A percentile compares a stretch with the other conserved stretches of the same genome.
Conservation (phyloP, 2,797 vertebrate genomes). For the Emys orbicularis region DNA sequence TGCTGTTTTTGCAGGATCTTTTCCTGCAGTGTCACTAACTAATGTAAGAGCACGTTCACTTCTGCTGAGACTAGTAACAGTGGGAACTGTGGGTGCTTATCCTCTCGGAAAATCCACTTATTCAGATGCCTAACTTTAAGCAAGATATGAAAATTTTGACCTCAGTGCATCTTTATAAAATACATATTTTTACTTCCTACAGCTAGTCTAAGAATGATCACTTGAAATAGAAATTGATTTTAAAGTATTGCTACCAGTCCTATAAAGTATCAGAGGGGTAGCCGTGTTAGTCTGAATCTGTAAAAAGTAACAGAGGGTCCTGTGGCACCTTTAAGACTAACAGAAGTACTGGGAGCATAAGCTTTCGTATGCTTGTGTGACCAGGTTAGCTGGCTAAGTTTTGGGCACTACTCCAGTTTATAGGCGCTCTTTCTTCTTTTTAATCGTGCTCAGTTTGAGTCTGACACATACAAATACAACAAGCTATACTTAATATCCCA, state of each 20-base stretch:
- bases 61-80: background rate
- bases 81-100: accelerated
- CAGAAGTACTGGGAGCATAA: too few relatives aligned
- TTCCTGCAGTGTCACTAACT: background rate
- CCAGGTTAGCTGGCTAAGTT: background rate
- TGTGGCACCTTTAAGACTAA: too few relatives aligned
- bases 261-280: background rate
- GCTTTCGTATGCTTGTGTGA: background rate
- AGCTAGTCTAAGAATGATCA: background rate
- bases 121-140: background rate
- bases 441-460: background rate
- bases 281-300: too few relatives aligned
- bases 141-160: background rate
- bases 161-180: background rate
- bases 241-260: background rate
- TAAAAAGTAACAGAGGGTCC: too few relatives aligned
- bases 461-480: background rate
- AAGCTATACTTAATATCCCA: background rate
- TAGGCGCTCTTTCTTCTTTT: background rate
- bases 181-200: background rate
- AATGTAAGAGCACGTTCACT: background rate
- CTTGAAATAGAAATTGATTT: background rate
- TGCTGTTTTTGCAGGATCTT: background rate
- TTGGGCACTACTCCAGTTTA: constrained; percentile 28
- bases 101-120: background rate